Conservation (phyloP, 2,797 vertebrate genomes). For the Sebastes elongatus region DNA sequence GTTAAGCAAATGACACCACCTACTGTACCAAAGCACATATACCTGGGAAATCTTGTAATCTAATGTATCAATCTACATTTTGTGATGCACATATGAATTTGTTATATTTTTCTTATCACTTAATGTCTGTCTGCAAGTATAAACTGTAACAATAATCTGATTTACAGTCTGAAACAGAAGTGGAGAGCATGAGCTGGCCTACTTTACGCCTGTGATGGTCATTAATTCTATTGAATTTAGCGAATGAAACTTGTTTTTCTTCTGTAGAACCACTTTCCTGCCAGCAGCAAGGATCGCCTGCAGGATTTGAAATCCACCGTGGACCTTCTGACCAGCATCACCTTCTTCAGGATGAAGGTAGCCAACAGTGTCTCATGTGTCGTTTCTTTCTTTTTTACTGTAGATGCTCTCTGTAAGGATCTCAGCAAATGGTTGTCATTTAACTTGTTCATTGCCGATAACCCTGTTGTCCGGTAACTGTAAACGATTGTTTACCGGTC, state of each 20-base stretch:
- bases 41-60: neutral
- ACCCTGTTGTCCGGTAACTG: neutral
- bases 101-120: neutral
- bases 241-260: neutral
- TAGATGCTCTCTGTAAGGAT: neutral
- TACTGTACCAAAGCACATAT: too few relatives aligned
- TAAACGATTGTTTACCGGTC: neutral
- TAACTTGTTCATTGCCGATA: neutral
- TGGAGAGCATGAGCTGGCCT: neutral
- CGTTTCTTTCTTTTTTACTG: neutral
- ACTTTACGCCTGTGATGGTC: neutral
- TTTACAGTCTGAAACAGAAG: neutral
- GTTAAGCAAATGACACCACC: neutral
- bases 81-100: neutral
- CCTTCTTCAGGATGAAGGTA: slow-evolving; percentile 99
- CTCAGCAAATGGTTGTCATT: neutral
- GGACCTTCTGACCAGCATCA: slow-evolving; percentile 98
- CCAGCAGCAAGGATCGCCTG: slow-evolving; percentile 93
- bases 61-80: neutral
- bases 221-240: neutral
- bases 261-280: slow-evolving; percentile 95
- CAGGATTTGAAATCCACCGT: slow-evolving; percentile 98
- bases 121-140: neutral
- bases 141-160: neutral
- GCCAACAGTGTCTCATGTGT: accelerated